Base-by-base conservation (phyloP, 2,113 vertebrate species). In the Monarcha castaneiventris region DNA sequence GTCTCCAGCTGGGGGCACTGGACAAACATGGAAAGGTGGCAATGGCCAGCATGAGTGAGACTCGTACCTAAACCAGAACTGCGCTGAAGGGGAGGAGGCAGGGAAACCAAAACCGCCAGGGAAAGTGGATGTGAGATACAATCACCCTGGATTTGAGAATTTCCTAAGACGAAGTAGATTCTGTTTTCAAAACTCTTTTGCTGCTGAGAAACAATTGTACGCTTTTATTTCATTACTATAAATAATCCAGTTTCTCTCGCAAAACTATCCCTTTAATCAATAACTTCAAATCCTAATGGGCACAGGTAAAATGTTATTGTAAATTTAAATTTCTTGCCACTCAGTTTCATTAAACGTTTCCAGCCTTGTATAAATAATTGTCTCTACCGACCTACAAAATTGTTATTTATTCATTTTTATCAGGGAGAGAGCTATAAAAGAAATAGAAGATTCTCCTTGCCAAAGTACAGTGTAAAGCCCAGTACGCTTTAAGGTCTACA, bases 1-100 rank as follows among this genome's bases (percentile, higher is more conserved):
- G 49, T 64, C 49, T 92, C 96, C 96, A 95, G 95, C 0, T 92
- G 96, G 89, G 94, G 96, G 94, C 95, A 95, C 80, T 95, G 80
- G 48, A 37, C 86, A 95, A 82, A 73, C 94, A 59, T 0, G 39
- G 51, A 95, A 95, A 73, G 17, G 29, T 41, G 61, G 61, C 48
- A 56, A 14, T 8, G 33, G 59, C 33, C 39, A 3, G 11, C 1
- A 0, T 1, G 11, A 48, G 25, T 1, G 59, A 67, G 46, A 8
- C 14, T 33, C 3, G 7, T 1, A 7, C 26, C 37, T 5, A 6
- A 6, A 13, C 25, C 17, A 10, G 33, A 8, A 4, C 12, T 13
- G 39, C 1, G 54, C 35, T 17, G 52, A 18, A 30, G 29, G 29
- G 5, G 3, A 54, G 16, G 13, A 44, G 14, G 12, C 16, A 4